Evolutionary conservation across 2,888 invertebrate genomes (phyloP), one percentile per base, ranked within the genome.

Genomic region (Nebria salina): DNA sequence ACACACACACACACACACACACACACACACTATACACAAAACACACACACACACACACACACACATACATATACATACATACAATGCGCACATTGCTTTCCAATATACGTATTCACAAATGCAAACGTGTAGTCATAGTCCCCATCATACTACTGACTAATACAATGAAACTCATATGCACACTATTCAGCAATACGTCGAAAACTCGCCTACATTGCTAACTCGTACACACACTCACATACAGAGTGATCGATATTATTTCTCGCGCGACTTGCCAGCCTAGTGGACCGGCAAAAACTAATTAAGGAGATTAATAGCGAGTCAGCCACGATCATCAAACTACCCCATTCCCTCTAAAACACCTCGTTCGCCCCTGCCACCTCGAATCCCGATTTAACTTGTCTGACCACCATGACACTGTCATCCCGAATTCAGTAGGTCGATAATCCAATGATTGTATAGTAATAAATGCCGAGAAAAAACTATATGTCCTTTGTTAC

Each of bases 281-380:
- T 86, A 85, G 85, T 85, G 85, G 87, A 86, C 86, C 86, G 85
- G 87, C 85, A 88, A 88, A 88, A 88, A 88, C 87, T 87, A 88
- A 88, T 88, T 82, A 83, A 84, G 83, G 83, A 83, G 84, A 84
- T 83, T 81, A 81, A 81, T 81, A 81, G 81, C 75, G 81, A 76
- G 72, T 41, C 76, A 72, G 72, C 81, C 76, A 34, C 81, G 72
- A 72, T 15, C 64, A 15, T 25, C 70, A 34, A 70, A 26, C 70
- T 20, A 15, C 75, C 64, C 64, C 20, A 25, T 54, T 43, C 25
- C 75, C 20, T 9, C 1, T 13, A 54, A 54, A 54, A 54, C 34
- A 34, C 34, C 34, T 34, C 34, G 2, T 34, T 34, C 34, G 2
- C 34, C 34, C 2, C 34, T 5, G 34, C 34, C 34, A 34, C 34